Evolutionary conservation across 1,140 invertebrate species (phyloP), one percentile per base, ranked within the genome.

Genomic region (Drosophila tsacasi): DNA sequence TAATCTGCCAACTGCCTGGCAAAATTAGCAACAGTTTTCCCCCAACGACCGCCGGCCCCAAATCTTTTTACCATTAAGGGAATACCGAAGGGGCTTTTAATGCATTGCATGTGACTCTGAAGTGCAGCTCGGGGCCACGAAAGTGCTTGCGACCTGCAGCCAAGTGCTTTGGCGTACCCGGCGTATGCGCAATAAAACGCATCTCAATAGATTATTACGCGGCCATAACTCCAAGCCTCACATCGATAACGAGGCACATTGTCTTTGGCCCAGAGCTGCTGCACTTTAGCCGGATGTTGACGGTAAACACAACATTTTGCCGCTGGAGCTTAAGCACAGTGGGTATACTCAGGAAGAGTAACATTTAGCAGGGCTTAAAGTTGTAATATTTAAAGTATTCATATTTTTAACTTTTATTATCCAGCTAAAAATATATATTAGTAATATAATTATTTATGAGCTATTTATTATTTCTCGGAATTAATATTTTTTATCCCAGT

Each of bases 161-260:
- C 44, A 25, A 40, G 44, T 52, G 58, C 47, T 39, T 39, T 64
- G 42, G 44, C 60, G 10, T 57, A 65, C 71, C 67, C 67, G 75
- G 85, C 85, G 81, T 85, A 77, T 85, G 58, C 72, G 79, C 79
- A 90, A 85, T 89, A 90, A 89, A 89, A 89, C 80, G 69, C 85
- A 79, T 60, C 80, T 84, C 81, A 90, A 90, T 90, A 80, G 86
- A 90, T 90, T 90, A 90, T 90, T 71, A 90, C 78, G 55, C 47
- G 42, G 42, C 59, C 82, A 82, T 90, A 90, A 85, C 67, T 84
- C 49, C 60, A 71, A 73, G 54, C 25, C 67, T 59, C 63, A 73
- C 81, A 72, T 90, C 85, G 85, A 90, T 85, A 76, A 76, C 30
- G 32, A 32, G 39, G 37, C 49, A 32, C 60, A 62, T 52, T 72